A percentile compares a stretch with the other conserved stretches of the same genome.
These are phyloP conservation scores for Apodemus sylvaticus DNA, from an alignment of 2,113 vertebrate species.

Conservation along the genomic window DNA sequence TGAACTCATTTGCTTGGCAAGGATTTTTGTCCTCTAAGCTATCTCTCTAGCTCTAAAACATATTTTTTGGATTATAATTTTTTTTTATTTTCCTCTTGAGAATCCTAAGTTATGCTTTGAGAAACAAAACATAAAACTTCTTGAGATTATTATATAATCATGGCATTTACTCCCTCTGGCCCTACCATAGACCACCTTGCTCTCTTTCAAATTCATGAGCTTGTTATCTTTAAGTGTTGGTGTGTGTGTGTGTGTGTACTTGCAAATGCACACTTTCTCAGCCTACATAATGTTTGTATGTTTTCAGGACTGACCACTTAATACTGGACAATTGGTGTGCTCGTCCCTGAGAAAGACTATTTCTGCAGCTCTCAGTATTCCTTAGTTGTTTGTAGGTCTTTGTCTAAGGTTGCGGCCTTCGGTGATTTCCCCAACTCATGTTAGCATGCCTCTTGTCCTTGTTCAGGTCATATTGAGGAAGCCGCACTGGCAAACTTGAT, in stretches of 20 bases:
- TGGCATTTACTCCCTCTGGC: not conserved
- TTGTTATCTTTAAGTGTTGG: not conserved
- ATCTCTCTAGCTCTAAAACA: not conserved
- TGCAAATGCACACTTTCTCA: not conserved
- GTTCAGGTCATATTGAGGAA: not conserved
- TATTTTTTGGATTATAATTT: not conserved
- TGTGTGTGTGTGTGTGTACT: not conserved
- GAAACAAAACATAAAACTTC: no score
- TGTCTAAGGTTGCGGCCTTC: not conserved
- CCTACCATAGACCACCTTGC: no score
- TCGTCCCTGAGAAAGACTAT: not conserved
- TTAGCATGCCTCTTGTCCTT: not conserved
- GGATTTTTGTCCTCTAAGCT: not conserved
- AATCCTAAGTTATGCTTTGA: no score
- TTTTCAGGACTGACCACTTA: not conserved
- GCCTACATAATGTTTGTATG: not conserved
- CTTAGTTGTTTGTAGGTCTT: not conserved
- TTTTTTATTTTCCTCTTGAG: not conserved
- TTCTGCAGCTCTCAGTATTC: not conserved
- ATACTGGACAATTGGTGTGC: no score
- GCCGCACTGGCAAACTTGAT: not conserved
- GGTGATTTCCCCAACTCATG: not conserved
- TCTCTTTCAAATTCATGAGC: not conserved
- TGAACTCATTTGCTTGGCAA: not conserved
- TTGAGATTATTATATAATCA: not conserved